Base-by-base conservation (phyloP, 2,797 vertebrate species). In the Halcyon chelicuti region DNA sequence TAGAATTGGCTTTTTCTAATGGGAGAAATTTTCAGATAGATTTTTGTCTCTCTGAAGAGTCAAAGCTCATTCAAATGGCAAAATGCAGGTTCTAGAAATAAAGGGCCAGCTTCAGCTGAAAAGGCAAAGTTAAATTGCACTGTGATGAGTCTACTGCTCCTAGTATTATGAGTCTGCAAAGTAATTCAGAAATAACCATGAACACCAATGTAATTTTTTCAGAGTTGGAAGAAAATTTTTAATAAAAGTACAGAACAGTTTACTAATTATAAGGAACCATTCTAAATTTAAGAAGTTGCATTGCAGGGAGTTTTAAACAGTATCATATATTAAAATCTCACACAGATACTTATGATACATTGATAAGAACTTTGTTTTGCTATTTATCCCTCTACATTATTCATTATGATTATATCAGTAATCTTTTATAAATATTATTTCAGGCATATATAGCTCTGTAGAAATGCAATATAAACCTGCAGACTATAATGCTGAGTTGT, bases 1-100 rank as follows among this genome's bases (percentile, higher is more conserved):
- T 79, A 47, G 61, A 79, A 74, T 37, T 58, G 68, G 25, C 57
- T 85, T 87, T 91, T 92, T 71, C 81, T 73, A 78, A 67, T 67
- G 28, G 72, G 29, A 14, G 25, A 73, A 82, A 52, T 26, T 44
- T 76, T 66, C 67, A 63, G 74, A 13, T 40, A 47, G 87, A 76
- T 72, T 39, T 73, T 68, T 42, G 58, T 52, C 44, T 79, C 47
- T 47, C 68, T 89, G 65, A 65, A 40, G 80, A 86, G 55, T 23
- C 42, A 68, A 84, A 87, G 55, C 75, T 67, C 44, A 49, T 80
- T 71, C 58, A 75, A 54, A 66, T 35, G 49, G 70, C 35, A 76
- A 67, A 66, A 42, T 14, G 33, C 37, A 52, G 68, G 72, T 86
- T 91, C 26, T 63, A 77, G 63, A 65, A 54, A 37, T 47, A 47